Base-by-base conservation (phyloP, 2,797 vertebrate species). In the Platalea minor region DNA sequence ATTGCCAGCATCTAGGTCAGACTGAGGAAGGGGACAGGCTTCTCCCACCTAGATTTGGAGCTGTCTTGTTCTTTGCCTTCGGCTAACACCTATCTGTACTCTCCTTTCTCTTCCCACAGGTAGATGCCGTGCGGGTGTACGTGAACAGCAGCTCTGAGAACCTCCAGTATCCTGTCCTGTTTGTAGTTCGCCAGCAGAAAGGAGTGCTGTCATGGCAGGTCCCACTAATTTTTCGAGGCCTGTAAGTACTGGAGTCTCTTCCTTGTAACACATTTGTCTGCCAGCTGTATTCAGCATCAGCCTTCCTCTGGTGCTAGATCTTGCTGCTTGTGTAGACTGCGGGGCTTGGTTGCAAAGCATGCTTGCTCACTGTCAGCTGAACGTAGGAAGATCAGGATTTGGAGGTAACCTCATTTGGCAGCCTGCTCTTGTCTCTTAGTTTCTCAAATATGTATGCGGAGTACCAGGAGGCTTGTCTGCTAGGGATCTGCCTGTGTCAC, bases 131-230 rank as follows among this genome's bases (percentile, higher is more conserved):
- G 35, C 92, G 98, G 6, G 98, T 98, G 6, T 97, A 98, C 0
- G 98, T 98, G 77, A 98, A 97, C 87, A 98, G 98, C 65, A 97
- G 97, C 75, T 98, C 98, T 0, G 98, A 98, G 90, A 97, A 98
- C 83, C 96, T 98, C 11, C 95, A 95, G 20, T 98, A 98, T 68
- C 98, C 98, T 0, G 96, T 98, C 18, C 96, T 98, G 13, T 98
- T 98, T 9, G 98, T 98, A 12, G 98, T 98, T 73, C 98, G 98
- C 24, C 98, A 98, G 24, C 98, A 98, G 97, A 98, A 98, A 75
- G 98, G 96, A 56, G 98, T 98, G 56, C 83, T 98, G 9, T 98
- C 98, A 0, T 98, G 98, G 98, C 98, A 98, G 90, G 98, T 98
- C 20, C 98, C 98, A 1, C 97, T 98, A 19, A 97, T 98, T 91